These are phyloP conservation scores for Laticauda colubrina DNA, from an alignment of 2,113 vertebrate genomes.

Conservation along the genomic window DNA sequence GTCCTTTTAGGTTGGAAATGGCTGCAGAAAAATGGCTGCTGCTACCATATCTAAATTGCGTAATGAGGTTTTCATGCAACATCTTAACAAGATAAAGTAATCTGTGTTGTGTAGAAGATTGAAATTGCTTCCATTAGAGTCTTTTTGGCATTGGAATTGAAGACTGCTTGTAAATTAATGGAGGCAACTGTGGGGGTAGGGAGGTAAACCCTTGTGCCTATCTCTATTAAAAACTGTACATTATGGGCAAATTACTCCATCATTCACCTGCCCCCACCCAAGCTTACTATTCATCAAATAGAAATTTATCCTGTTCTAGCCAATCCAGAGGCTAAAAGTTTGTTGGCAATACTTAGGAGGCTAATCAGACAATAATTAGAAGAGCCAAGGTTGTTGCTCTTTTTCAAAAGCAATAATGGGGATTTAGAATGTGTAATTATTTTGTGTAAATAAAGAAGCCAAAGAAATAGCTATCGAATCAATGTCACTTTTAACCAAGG, in stretches of 20 bases:
- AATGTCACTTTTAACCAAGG: neutral
- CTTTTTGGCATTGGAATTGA: neutral
- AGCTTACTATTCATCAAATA: neutral
- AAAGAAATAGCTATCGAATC: neutral
- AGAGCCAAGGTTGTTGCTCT: neutral
- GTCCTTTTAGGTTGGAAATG: neutral
- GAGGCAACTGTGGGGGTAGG: neutral
- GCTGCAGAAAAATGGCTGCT: neutral
- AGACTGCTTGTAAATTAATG: neutral
- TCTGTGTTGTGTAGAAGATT: neutral
- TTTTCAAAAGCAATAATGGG: neutral
- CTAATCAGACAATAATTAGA: neutral
- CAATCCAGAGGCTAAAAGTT: neutral
- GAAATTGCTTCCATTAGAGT: neutral
- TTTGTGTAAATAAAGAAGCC: neutral
- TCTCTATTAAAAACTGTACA: neutral
- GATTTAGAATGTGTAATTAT: neutral
- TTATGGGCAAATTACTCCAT: neutral
- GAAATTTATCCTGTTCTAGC: neutral
- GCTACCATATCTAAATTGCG: neutral
- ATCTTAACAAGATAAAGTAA: neutral
- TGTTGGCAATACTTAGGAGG: neutral
- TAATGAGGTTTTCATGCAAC: neutral
- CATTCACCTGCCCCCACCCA: neutral
- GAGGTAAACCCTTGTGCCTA: neutral